Evolutionary conservation across 64 coral and sea anemone species (phyloP), one percentile per base, ranked within the genome.

Genomic region (Acropora tenuis): DNA sequence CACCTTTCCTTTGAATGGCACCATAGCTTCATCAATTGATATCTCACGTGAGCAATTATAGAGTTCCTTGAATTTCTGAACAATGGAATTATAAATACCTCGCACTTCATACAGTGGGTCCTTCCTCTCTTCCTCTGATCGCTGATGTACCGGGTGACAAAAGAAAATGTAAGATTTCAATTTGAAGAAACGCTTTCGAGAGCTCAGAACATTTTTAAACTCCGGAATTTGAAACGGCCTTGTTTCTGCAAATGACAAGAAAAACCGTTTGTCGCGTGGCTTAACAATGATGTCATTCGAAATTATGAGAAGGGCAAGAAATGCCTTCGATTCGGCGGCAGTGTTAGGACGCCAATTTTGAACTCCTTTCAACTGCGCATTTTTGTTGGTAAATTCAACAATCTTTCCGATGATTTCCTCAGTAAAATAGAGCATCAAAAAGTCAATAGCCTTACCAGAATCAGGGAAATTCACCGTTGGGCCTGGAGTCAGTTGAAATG

Each of bases 181-280:
- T 74, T 87, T 17, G 72, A 94, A 89, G 53, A 89, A 94, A 18
- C 78, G n/a, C 5, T 69, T n/a, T 53, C 86, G 48, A 43, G 92
- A 94, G 18, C 45, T 8, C 42, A 89, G 88, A 77, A 89, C 76
- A 16, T 76, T 77, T 72, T 47, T 75, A 6, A 94, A 17, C 69
- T 79, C 79, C 15, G 92, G 86, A 77, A 77, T 16, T 30, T 94
- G 92, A 94, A 94, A 94, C 20, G 89, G 9, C 74, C 43, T 94
- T 43, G 86, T 79, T 47, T 78, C 57, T 18, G 55, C 44, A n/a
- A 72, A 61, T 0, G 87, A 84, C 0, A 89, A 57, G 69, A 78
- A 93, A 80, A 75, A 88, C 17, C 84, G 77, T 6, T 93, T 67
- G 41, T 93, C 91, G 19, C 84, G 20, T 41, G 84, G 78, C 41